Percentiles rank a stretch among this genome's conserved stretches.
Evolutionary conservation across 2,888 invertebrate species (phyloP).

Genomic region (Camptogramma bilineatum): DNA sequence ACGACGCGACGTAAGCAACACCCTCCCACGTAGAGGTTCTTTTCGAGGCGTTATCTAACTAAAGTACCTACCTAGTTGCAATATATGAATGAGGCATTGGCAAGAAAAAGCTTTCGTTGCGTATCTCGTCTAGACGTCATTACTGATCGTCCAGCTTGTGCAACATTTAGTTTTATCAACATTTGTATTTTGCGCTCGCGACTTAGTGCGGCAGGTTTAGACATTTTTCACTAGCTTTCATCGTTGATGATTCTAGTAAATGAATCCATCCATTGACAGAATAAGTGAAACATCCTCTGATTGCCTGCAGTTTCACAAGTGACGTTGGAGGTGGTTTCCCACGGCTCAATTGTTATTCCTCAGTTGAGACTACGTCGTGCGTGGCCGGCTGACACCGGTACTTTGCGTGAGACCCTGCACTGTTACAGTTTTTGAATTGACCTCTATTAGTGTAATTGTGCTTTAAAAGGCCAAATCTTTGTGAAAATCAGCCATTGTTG

Average conservation of each 20-base stretch:
- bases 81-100: neutral
- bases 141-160: neutral
- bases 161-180: neutral
- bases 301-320: constrained; percentile 68
- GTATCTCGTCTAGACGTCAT: neutral
- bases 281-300: constrained; percentile 58
- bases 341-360: constrained; percentile 80
- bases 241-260: neutral
- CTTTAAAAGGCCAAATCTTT: constrained; percentile 31
- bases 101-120: neutral
- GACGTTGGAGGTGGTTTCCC: constrained; percentile 71
- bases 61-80: neutral
- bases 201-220: neutral
- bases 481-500: constrained; percentile 33
- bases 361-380: constrained; percentile 65
- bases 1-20: too few species aligned
- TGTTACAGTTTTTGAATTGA: constrained; percentile 64
- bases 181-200: neutral
- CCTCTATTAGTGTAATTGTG: constrained; percentile 40
- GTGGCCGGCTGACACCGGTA: constrained; percentile 55
- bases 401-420: constrained; percentile 53
- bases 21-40: too few species aligned
- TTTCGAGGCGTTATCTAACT: too few species aligned
- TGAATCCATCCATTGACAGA: neutral
- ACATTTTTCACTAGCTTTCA: neutral